A percentile compares a stretch with the other conserved stretches of the same genome.
These are phyloP conservation scores for Capitella teleta DNA, from an alignment of 1,140 invertebrate genomes.

Conservation along the genomic window DNA sequence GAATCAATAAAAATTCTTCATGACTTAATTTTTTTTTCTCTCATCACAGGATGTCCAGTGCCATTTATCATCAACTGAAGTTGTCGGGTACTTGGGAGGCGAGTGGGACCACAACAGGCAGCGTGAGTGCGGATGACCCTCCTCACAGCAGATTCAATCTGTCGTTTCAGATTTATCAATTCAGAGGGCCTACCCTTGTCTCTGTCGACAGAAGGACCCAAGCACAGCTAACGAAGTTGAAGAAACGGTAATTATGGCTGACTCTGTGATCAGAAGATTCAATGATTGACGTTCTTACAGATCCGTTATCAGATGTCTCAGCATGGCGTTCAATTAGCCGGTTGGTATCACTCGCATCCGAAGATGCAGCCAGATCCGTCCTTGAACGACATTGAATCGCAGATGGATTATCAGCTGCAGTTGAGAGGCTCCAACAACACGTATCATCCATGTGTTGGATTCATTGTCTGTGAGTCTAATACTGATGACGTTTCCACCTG, in stretches of 20 bases:
- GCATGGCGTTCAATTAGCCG: slow-evolving; percentile 67
- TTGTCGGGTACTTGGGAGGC: slow-evolving; percentile 86
- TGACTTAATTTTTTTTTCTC: slow-evolving; percentile 2
- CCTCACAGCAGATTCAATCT: too few relatives aligned
- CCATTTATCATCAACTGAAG: slow-evolving; percentile 80
- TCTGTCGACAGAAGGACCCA: not conserved
- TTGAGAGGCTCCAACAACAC: slow-evolving; percentile 82
- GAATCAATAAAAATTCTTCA: too few relatives aligned
- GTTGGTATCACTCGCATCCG: slow-evolving; percentile 94
- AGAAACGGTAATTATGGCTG: not conserved
- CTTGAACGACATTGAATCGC: slow-evolving; percentile 76
- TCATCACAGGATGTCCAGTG: slow-evolving; percentile 68
- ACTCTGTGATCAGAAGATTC: not conserved
- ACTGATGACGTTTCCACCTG: too few relatives aligned
- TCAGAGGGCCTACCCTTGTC: slow-evolving; percentile 3
- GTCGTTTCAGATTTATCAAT: slow-evolving; percentile 6
- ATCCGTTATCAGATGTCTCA: slow-evolving; percentile 71
- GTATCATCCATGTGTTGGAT: slow-evolving; percentile 82
- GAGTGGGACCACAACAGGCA: slow-evolving; percentile 88
- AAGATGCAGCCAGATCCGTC: slow-evolving; percentile 74
- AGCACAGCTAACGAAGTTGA: not conserved
- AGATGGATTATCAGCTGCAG: slow-evolving; percentile 86
- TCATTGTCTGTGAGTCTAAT: slow-evolving; percentile 80
- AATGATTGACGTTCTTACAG: slow-evolving; percentile 40
- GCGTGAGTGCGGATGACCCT: slow-evolving; percentile 54